Conservation (phyloP, 2,797 vertebrate species). For the Monodelphis domestica region DNA sequence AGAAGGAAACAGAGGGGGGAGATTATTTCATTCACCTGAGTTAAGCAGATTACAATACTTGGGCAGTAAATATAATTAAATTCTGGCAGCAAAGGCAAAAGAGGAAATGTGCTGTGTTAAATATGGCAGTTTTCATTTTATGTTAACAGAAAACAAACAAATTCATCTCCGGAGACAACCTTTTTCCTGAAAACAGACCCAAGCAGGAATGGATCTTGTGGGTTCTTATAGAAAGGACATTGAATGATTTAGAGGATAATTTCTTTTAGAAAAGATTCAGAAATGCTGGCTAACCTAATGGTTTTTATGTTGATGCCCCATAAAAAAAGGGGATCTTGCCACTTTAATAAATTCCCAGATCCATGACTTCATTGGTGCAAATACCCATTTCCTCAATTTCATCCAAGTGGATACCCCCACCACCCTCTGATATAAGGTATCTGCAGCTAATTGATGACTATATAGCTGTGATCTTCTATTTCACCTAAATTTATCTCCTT, state of each 20-base stretch:
- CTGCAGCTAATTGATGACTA: not conserved
- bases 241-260: slow-evolving; percentile 39
- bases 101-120: not conserved
- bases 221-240: slow-evolving; percentile 29
- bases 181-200: slow-evolving; percentile 10
- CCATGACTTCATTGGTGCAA: not conserved
- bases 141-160: slow-evolving; percentile 49
- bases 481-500: not conserved
- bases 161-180: slow-evolving; percentile 42
- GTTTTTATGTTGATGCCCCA: slow-evolving; percentile 41
- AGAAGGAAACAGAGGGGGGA: not conserved
- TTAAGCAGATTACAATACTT: not conserved
- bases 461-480: not conserved
- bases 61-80: not conserved
- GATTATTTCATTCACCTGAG: not conserved
- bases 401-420: not conserved
- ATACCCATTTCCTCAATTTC: not conserved
- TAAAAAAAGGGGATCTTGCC: slow-evolving; percentile 3
- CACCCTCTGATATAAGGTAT: not conserved
- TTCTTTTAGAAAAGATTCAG: slow-evolving; percentile 42
- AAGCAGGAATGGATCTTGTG: slow-evolving; percentile 5
- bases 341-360: not conserved
- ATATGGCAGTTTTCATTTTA: slow-evolving; percentile 16
- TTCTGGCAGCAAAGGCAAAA: slow-evolving; percentile 33
- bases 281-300: slow-evolving; percentile 38